Base-by-base conservation (phyloP, 2,888 invertebrate species). In the Rhorus exstirpatorius region DNA sequence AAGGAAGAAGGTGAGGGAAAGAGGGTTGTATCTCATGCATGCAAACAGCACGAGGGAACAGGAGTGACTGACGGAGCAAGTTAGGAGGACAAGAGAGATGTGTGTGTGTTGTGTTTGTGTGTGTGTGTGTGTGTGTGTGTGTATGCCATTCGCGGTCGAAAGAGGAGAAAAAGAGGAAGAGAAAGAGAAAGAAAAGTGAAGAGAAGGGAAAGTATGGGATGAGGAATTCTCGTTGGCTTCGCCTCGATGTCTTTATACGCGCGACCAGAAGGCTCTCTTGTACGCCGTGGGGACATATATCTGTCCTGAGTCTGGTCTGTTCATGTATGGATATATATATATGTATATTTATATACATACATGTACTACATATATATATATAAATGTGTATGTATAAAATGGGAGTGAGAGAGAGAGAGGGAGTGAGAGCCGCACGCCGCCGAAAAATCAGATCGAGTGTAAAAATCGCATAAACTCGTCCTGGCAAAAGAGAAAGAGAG, bases 381-480 rank as follows among this genome's bases (percentile, higher is more conserved):
- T n/a, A n/a, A 21, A 53, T 55, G 12, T 55, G 31, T 60, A 60
- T 51, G 7, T 51, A 51, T 35, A 38, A 67, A 67, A 35, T 12
- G 44, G 24, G 21, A 31, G 46, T 14, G 74, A 74, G 38, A n/a
- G 31, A 65, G 44, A 19, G 51, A 51, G 63, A 53, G 63, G 67
- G 68, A 79, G 82, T 26, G 58, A 79, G 76, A 76, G 71, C 79
- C 71, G 83, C 83, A 58, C 79, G 92, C 92, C 93, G 92, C 93
- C 92, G 92, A 93, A 92, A 93, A 93, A 92, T 92, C 92, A 92
- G 92, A 92, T 92, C 91, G 92, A 92, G 92, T 92, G 92, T 92
- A 92, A 92, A 92, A 92, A 93, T 93, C 93, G 92, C 92, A 93
- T 93, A 93, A 93, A 93, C 92, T 92, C 92, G 92, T 93, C 93